Evolutionary conservation across 2,888 invertebrate species (phyloP).

Genomic region (Parochlus steinenii): DNA sequence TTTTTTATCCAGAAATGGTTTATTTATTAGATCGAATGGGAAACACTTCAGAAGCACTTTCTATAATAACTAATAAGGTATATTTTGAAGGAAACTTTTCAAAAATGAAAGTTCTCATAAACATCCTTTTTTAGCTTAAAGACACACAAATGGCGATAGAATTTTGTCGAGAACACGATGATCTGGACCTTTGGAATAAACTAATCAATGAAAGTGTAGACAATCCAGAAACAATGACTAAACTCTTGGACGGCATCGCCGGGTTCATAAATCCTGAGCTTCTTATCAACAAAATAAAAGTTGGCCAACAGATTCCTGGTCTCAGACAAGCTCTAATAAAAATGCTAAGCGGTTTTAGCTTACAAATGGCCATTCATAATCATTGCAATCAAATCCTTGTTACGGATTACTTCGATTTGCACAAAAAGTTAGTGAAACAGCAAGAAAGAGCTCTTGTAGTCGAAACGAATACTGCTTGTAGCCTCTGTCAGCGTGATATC

Average conservation of each 20-base stretch:
- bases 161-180: slow-evolving; percentile 93
- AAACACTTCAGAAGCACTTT: slow-evolving; percentile 76
- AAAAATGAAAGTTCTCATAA: slow-evolving; percentile 2
- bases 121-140: slow-evolving; percentile 37
- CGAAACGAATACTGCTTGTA: slow-evolving; percentile 52
- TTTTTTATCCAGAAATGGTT: slow-evolving; percentile 83
- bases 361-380: slow-evolving; percentile 81
- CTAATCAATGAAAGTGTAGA: slow-evolving; percentile 74
- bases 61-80: slow-evolving; percentile 59
- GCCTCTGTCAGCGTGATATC: slow-evolving; percentile 59
- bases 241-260: slow-evolving; percentile 41
- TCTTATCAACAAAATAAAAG: slow-evolving; percentile 68
- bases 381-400: slow-evolving; percentile 83
- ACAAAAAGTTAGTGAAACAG: slow-evolving; percentile 58
- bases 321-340: slow-evolving; percentile 81
- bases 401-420: slow-evolving; percentile 74
- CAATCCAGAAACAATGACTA: slow-evolving; percentile 56
- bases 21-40: slow-evolving; percentile 82
- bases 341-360: slow-evolving; percentile 87
- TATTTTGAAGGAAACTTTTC: slow-evolving; percentile 1
- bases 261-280: slow-evolving; percentile 80
- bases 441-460: slow-evolving; percentile 66
- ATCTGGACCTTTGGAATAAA: slow-evolving; percentile 83
- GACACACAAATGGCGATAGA: slow-evolving; percentile 89
- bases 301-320: slow-evolving; percentile 73